Percentiles rank a stretch among this genome's conserved stretches.
These are phyloP conservation scores for Passer domesticus DNA, from an alignment of 2,113 vertebrate genomes.

Conservation along the genomic window DNA sequence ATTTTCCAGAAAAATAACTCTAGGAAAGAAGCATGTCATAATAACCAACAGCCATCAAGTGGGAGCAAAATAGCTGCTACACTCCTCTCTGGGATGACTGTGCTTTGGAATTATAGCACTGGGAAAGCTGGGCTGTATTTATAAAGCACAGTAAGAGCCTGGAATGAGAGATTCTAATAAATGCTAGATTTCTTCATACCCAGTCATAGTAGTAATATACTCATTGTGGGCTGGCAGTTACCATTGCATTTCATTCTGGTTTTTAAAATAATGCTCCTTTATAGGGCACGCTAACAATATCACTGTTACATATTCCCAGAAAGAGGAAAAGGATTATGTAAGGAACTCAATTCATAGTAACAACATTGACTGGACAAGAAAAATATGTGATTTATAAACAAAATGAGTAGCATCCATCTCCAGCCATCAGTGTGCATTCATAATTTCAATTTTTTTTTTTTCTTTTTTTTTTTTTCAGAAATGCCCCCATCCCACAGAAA, in stretches of 20 bases:
- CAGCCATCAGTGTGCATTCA: background rate
- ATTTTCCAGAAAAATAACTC: slow-evolving; percentile 6
- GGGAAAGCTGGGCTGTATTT: background rate
- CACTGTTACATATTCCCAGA: background rate
- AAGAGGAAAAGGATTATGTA: background rate
- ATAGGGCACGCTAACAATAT: background rate
- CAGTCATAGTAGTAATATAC: background rate
- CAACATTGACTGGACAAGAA: background rate
- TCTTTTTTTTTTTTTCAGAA: background rate
- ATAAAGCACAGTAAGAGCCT: background rate
- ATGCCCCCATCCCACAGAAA: background rate
- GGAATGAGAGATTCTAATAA: background rate
- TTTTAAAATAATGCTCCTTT: background rate
- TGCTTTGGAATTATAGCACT: background rate
- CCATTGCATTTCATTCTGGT: background rate
- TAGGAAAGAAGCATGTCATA: background rate
- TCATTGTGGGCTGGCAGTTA: background rate
- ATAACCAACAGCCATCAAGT: background rate
- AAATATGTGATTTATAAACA: background rate
- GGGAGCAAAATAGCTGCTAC: background rate
- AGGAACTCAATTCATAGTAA: background rate
- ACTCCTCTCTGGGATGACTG: background rate
- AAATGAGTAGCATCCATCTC: background rate
- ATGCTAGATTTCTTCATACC: background rate
- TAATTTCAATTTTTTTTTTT: background rate